A percentile compares a stretch with the other conserved stretches of the same genome.
Evolutionary conservation across 1,140 invertebrate species (phyloP).

Genomic region (Liolophura sinensis): DNA sequence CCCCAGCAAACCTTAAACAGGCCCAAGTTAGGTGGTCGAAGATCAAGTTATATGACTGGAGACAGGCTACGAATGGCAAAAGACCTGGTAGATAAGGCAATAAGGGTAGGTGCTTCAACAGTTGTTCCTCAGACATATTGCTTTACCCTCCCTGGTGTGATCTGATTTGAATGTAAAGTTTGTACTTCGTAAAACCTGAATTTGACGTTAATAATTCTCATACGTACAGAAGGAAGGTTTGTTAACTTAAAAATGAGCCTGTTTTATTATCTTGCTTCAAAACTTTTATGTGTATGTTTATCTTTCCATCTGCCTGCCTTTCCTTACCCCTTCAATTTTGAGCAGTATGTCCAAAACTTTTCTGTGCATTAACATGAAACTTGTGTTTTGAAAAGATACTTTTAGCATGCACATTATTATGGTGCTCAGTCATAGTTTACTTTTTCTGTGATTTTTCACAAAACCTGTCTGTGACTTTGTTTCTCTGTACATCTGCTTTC

Average conservation of each 20-base stretch:
- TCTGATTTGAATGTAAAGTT: no score
- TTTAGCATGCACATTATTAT: background rate
- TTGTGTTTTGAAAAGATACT: background rate
- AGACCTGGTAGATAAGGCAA: conserved; percentile 55
- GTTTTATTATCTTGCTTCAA: background rate
- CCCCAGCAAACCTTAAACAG: conserved; percentile 18
- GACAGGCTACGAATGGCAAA: conserved; percentile 51
- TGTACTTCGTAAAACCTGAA: no score
- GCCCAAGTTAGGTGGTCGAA: conserved; percentile 36
- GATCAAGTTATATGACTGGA: conserved; percentile 18
- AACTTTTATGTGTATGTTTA: background rate
- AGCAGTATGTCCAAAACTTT: background rate
- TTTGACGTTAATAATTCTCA: background rate
- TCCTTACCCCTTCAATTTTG: background rate
- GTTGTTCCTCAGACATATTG: background rate
- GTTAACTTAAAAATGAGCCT: background rate
- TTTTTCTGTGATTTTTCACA: background rate
- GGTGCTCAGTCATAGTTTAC: background rate
- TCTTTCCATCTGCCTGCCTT: background rate
- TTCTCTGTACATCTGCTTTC: background rate
- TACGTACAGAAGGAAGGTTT: background rate
- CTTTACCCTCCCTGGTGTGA: background rate
- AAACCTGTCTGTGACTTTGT: background rate
- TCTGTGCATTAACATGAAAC: background rate
- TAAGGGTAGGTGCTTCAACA: conserved; percentile 45